Conservation (phyloP, 2,888 invertebrate genomes). For the Drosophila kokeensis region DNA sequence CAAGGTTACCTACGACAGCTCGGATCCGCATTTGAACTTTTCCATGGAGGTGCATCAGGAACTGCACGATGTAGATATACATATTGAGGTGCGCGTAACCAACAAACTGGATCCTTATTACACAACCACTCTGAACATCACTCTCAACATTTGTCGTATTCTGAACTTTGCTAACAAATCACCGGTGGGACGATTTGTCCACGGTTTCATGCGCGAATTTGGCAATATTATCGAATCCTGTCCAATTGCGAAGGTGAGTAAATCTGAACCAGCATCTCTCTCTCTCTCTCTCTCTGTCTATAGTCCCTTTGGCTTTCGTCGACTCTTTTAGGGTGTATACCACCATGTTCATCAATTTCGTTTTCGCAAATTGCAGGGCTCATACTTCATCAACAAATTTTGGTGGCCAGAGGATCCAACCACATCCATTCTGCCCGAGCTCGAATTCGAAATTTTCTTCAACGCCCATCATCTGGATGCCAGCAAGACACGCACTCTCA, state of each 20-base stretch:
- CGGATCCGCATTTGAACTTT: constrained; percentile 82
- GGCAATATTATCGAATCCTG: constrained; percentile 78
- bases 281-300: background rate
- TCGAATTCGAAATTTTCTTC: constrained; percentile 74
- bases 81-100: constrained; percentile 64
- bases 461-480: constrained; percentile 72
- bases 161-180: constrained; percentile 71
- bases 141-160: constrained; percentile 79
- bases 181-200: constrained; percentile 77
- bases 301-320: background rate
- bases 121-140: constrained; percentile 71
- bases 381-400: constrained; percentile 78
- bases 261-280: background rate
- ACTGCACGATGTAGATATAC: constrained; percentile 74
- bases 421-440: constrained; percentile 74
- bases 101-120: constrained; percentile 77
- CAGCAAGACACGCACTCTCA: constrained; percentile 68
- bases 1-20: constrained; percentile 71
- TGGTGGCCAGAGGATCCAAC: constrained; percentile 84
- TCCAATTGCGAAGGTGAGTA: constrained; percentile 79
- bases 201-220: constrained; percentile 73
- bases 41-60: constrained; percentile 78
- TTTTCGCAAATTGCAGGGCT: constrained; percentile 78
- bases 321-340: constrained; percentile 57
- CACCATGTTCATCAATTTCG: constrained; percentile 52